These are phyloP conservation scores for Dasyprocta punctata DNA, from an alignment of 2,113 vertebrate genomes.

Conservation along the genomic window DNA sequence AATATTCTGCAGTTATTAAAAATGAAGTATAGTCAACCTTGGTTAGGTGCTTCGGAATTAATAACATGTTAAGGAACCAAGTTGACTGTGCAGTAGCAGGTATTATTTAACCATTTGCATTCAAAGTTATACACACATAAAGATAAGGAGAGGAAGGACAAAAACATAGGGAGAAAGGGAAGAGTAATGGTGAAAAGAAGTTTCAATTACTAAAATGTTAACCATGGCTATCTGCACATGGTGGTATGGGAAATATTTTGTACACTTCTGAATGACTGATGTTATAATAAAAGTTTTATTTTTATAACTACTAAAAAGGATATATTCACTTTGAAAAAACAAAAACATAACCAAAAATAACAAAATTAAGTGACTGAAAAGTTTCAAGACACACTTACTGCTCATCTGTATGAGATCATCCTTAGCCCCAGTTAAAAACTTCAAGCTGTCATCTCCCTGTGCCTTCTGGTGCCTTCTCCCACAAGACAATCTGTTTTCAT, in stretches of 20 bases:
- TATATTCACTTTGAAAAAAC: constrained; percentile 29
- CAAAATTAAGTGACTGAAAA: not conserved
- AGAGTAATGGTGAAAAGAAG: not conserved
- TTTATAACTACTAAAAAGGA: constrained; percentile 26
- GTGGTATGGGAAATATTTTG: not conserved
- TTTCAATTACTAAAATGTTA: not conserved
- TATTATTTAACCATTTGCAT: not conserved
- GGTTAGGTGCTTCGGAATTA: not conserved
- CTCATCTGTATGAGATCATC: not conserved
- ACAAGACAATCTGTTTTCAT: not conserved
- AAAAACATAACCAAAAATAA: constrained; percentile 41
- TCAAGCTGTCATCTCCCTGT: not conserved
- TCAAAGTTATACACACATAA: not conserved
- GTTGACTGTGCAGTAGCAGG: not conserved
- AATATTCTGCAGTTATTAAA: not conserved
- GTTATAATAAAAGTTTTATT: constrained; percentile 10
- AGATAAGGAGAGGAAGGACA: not conserved
- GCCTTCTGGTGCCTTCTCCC: not conserved
- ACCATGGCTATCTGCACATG: not conserved
- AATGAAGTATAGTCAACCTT: not conserved
- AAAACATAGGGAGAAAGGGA: not conserved
- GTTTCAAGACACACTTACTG: not conserved
- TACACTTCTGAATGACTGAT: not conserved
- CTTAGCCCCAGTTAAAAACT: not conserved
- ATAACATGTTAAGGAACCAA: not conserved